Conservation (phyloP, 1,140 invertebrate genomes). For the Aphaenogaster rudis region DNA sequence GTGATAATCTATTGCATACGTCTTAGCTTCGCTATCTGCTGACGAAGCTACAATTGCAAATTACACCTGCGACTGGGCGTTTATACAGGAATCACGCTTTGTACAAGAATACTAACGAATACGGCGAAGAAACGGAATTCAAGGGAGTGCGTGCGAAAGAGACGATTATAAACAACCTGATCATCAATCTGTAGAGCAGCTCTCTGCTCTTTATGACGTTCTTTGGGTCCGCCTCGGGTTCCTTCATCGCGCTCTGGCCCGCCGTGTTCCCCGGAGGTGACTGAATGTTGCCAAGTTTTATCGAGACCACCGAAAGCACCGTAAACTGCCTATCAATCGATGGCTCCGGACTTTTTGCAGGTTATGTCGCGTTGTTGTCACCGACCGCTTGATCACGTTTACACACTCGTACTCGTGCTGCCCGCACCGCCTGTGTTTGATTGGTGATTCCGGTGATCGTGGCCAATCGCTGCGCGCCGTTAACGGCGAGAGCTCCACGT, state of each 20-base stretch:
- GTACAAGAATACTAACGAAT: background rate
- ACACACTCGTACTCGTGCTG: background rate
- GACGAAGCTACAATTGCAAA: background rate
- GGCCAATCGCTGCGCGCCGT: background rate
- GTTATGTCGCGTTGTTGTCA: slow-evolving; percentile 67
- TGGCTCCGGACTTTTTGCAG: slow-evolving; percentile 33
- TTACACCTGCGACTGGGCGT: background rate
- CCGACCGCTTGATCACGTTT: background rate
- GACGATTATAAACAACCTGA: slow-evolving; percentile 89
- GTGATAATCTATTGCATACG: background rate
- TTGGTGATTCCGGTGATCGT: background rate
- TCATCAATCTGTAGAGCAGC: slow-evolving; percentile 94
- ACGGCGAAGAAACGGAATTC: background rate
- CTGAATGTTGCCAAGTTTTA: slow-evolving; percentile 72
- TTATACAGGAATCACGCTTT: background rate
- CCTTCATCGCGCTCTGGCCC: slow-evolving; percentile 85
- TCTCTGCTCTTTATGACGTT: slow-evolving; percentile 94
- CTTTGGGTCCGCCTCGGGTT: slow-evolving; percentile 90
- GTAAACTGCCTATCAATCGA: slow-evolving; percentile 66
- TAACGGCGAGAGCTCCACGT: background rate
- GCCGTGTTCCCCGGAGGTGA: slow-evolving; percentile 63
- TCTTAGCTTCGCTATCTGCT: background rate
- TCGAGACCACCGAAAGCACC: slow-evolving; percentile 16
- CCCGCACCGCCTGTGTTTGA: background rate
- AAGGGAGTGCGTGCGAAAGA: background rate